Evolutionary conservation across 2,113 vertebrate species (phyloP), one percentile per base, ranked within the genome.

Genomic region (Anthoscopus minutus): DNA sequence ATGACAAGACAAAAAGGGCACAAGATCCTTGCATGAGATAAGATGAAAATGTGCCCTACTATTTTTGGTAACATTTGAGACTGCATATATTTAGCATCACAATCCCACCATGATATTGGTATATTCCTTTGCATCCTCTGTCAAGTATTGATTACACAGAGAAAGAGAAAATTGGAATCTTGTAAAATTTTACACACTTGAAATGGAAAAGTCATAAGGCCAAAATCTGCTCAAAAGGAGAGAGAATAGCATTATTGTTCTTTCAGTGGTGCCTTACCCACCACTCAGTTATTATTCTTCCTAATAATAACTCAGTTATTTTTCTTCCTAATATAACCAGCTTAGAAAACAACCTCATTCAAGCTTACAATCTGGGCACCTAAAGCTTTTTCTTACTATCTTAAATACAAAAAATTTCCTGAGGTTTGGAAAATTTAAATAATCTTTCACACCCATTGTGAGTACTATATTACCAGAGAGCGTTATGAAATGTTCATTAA

Each of bases 31-130:
- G 40, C 15, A 42, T 1, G 3, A 57, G 22, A 45, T 62, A 67
- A 0, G 0, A 51, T 33, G 13, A 74, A 81, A 81, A 65, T 17
- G 4, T 44, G 35, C 5, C 33, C 45, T 69, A 9, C 25, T 54
- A 16, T 66, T 85, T 65, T 62, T 88, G 33, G 21, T 38, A 54
- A 51, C 4, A 28, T 42, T 67, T 72, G 23, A 82, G n/a, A 21
- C 28, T 42, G 18, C 12, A 42, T 4, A 11, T 19, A 54, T 66
- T 81, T 67, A 86, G 44, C 15, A 82, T 50, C 38, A 58, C 17
- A 71, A 58, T 70, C 86, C 35, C 71, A 40, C 24, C 54, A 18
- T 15, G 3, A 28, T 42, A 51, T 10, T 45, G 25, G 33, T 62
- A 25, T 62, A 50, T 40, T 71, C 11, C 38, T 70, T 92, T 79